Base-by-base conservation (phyloP, 2,888 invertebrate genomes). In the Drosophila mercatorum region DNA sequence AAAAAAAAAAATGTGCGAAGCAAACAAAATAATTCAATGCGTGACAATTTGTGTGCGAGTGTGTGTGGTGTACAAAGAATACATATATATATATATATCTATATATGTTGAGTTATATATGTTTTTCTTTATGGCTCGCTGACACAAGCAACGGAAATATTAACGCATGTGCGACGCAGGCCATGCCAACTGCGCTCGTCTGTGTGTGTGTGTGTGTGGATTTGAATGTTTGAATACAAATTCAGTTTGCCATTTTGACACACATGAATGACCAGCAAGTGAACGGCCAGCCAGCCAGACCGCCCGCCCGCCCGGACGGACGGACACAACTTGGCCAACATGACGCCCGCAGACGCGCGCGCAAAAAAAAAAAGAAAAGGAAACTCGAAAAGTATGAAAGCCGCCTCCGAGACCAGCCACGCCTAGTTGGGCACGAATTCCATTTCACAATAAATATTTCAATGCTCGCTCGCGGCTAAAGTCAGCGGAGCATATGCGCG, bases 1-100 rank as follows among this genome's bases (percentile, higher is more conserved):
- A 43, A 63, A 41, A 43, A 52, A 52, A 38, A 52, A 36, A 36
- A 14, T 5, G 4, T 28, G 22, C 28, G 49, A 53, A 65, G 66
- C 81, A 83, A 80, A 80, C 75, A 90, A 88, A 90, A 84, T 86
- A 90, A 88, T 84, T 83, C 88, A 87, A 89, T 80, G 89, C 88
- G 77, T 78, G 82, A 78, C 88, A 91, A 91, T 90, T 88, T 88
- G 89, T 51, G 62, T 44, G 47, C 11, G 40, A 55, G 59, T 63
- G 58, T 49, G 22, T 36, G 40, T 26, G n/a, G 17, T 44, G n/a
- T 11, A 22, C 12, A 22, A 22, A 12, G 2, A 22, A 22, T 22
- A 22, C 2, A 22, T 22, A 22, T 22, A 22, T 22, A 22, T 22
- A 51, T 12, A 12, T 8, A 28, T 0, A 28, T 11, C 11, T 38